Evolutionary conservation across 2,113 vertebrate genomes (phyloP).

Genomic region (Sinocyclocheilus anophthalmus): DNA sequence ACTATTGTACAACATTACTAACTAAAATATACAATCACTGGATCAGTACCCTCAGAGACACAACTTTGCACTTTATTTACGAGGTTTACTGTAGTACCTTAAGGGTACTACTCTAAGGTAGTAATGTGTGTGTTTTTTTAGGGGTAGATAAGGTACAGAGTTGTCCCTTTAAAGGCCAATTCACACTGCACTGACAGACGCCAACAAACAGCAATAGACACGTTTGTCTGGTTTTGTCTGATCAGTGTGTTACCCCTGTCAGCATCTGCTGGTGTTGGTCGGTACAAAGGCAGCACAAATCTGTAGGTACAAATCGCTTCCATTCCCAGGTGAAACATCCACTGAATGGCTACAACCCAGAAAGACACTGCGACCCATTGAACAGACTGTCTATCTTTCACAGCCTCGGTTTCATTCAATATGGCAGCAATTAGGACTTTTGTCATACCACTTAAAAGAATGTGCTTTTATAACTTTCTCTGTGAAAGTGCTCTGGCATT

Average conservation of each 20-base stretch:
- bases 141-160: too few species aligned
- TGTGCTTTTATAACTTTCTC: constrained; percentile 40
- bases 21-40: too few species aligned
- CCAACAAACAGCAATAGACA: neutral
- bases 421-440: neutral
- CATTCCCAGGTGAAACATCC: neutral
- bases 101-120: too few species aligned
- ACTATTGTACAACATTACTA: too few species aligned
- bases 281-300: neutral
- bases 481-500: constrained; percentile 6
- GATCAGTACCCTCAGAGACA: too few species aligned
- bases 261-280: neutral
- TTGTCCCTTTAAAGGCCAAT: too few species aligned
- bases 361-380: neutral
- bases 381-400: neutral
- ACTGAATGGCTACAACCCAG: neutral
- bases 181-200: too few species aligned
- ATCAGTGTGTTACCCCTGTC: neutral
- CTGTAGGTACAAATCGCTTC: neutral
- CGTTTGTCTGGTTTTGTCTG: neutral
- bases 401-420: neutral
- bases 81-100: too few species aligned
- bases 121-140: too few species aligned
- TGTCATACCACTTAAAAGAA: neutral
- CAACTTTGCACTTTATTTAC: too few species aligned